Percentiles rank a stretch among this genome's conserved stretches.
These are phyloP conservation scores for Ginglymostoma cirratum DNA, from an alignment of 2,113 vertebrate genomes.

Conservation along the genomic window DNA sequence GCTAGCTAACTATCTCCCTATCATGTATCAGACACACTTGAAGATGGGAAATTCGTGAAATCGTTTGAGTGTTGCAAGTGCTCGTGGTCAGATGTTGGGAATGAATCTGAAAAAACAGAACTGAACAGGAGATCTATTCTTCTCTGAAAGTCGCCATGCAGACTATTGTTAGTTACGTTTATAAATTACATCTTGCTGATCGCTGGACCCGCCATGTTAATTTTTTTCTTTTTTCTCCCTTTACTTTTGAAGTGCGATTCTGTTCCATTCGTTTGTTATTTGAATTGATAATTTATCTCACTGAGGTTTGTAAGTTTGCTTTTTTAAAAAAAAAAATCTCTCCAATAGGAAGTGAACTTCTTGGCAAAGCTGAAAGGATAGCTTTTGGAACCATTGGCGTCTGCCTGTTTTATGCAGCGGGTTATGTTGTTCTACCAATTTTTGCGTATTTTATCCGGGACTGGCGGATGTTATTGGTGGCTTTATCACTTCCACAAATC, in stretches of 20 bases:
- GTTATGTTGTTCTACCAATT: conserved; percentile 45
- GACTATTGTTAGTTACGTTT: too few relatives aligned
- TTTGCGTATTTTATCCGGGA: conserved; percentile 48
- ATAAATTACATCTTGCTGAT: too few relatives aligned
- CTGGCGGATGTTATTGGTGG: conserved; percentile 50
- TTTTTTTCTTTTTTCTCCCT: too few relatives aligned
- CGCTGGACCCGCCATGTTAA: too few relatives aligned
- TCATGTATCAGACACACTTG: too few relatives aligned
- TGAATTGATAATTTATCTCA: background rate
- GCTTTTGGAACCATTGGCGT: conserved; percentile 41
- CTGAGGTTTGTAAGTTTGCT: background rate
- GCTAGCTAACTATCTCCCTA: too few relatives aligned
- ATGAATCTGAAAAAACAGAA: too few relatives aligned
- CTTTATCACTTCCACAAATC: conserved; percentile 44
- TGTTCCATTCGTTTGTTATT: background rate
- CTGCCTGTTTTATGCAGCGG: conserved; percentile 40
- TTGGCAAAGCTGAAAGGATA: conserved; percentile 41
- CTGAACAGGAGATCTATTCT: too few relatives aligned
- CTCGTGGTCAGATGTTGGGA: too few relatives aligned
- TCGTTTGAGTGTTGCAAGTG: too few relatives aligned
- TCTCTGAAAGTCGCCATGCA: too few relatives aligned
- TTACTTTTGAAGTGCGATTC: background rate
- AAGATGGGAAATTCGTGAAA: too few relatives aligned
- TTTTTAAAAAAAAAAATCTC: background rate
- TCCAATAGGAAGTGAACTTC: conserved; percentile 46